A percentile compares a stretch with the other conserved stretches of the same genome.
Conservation (phyloP, 2,113 vertebrate species). For the Lasiurus cinereus region DNA sequence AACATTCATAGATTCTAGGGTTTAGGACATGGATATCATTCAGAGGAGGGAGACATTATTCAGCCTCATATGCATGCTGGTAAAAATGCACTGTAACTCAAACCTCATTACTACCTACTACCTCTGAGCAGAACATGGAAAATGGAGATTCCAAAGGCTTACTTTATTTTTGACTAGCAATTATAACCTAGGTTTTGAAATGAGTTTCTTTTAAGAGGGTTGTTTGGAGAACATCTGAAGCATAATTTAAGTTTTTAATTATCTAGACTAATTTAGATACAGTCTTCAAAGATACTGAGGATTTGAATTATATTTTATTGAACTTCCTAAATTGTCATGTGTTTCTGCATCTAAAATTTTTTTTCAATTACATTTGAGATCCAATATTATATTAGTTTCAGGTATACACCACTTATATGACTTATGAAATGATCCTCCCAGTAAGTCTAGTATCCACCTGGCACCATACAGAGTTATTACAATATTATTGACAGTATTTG, state of each 20-base stretch:
- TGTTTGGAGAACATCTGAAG: not conserved
- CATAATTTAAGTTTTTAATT: conserved; percentile 31
- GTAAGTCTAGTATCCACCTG: not conserved
- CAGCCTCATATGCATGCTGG: not conserved
- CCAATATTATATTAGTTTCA: not conserved
- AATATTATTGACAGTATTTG: not conserved
- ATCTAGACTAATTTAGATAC: conserved; percentile 27
- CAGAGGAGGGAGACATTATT: not conserved
- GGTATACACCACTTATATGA: not conserved
- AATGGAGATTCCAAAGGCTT: not conserved
- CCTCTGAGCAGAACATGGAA: not conserved
- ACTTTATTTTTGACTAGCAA: conserved; percentile 24
- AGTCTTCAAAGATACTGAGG: conserved; percentile 40
- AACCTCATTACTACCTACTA: not conserved
- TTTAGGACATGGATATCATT: not conserved
- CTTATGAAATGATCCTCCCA: not conserved
- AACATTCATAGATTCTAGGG: not conserved
- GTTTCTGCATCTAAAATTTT: not conserved
- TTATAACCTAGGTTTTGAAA: conserved; percentile 28
- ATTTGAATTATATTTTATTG: conserved; percentile 55
- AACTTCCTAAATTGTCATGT: conserved; percentile 76
- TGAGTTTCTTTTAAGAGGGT: conserved; percentile 26
- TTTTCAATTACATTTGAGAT: not conserved
- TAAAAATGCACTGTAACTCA: not conserved
- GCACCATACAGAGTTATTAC: not conserved